Evolutionary conservation across 2,888 invertebrate species (phyloP), one percentile per base, ranked within the genome.

Genomic region (Erebia palarica): DNA sequence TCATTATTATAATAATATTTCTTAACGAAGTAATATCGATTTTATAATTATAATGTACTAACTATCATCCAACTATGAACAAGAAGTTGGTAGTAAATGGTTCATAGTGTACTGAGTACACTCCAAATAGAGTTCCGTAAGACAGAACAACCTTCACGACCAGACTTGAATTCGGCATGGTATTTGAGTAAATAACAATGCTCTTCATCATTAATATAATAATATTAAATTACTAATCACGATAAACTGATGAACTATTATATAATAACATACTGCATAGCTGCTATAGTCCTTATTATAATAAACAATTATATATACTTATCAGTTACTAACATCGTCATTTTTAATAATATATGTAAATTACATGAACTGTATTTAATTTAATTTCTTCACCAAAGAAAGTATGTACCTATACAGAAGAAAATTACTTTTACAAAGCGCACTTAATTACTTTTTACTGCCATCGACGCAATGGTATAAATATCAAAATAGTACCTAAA

Each of bases 11-110:
- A 80, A 80, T 80, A 83, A 59, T 83, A 82, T 81, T 10, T 13
- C 13, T 5, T 11, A 84, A 87, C 88, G 82, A 86, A 81, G 81
- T 89, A 90, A 89, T 90, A 90, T 89, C 90, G 89, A 80, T 82
- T 81, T 78, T 83, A 82, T 84, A 81, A 36, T 36, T 81, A 84
- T 74, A 77, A 81, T 81, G 84, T 74, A 78, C 81, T 83, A 80
- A 81, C 79, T 84, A 84, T 77, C 80, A 80, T 72, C 42, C 78
- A 75, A 78, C 47, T 67, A 65, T 73, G 18, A 75, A 74, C 72
- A 53, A 69, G 59, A 75, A 71, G 73, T 71, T 65, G 67, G 65
- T 75, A 75, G 76, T 75, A 79, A 80, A 78, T 80, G 75, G 78
- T 75, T 75, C 67, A 76, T 74, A 63, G 74, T 80, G 78, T 78